Evolutionary conservation across 2,113 vertebrate genomes (phyloP).

Genomic region (Hippocampus barbouri): DNA sequence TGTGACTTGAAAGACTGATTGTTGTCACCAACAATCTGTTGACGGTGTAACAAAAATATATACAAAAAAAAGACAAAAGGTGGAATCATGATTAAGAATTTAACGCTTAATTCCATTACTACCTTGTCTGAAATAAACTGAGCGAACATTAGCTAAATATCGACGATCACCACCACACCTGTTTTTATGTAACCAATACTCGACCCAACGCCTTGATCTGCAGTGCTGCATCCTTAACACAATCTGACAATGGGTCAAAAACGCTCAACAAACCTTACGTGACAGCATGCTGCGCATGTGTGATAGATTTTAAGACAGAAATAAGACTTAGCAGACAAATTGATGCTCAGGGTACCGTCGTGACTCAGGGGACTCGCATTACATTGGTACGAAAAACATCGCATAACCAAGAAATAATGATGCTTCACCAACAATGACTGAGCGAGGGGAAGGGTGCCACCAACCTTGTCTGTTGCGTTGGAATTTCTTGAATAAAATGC

Average conservation of each 20-base stretch:
- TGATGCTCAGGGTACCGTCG: conserved; percentile 11
- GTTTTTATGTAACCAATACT: conserved; percentile 26
- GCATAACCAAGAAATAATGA: background rate
- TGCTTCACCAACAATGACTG: background rate
- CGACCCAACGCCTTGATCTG: conserved; percentile 20
- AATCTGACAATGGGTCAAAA: background rate
- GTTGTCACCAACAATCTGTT: background rate
- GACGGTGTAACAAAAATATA: background rate
- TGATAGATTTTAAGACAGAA: background rate
- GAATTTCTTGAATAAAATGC: conserved; percentile 73
- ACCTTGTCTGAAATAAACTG: background rate
- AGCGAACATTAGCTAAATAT: background rate
- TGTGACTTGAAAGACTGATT: background rate
- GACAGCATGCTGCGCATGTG: background rate
- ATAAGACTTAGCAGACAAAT: background rate
- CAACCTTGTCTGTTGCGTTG: conserved; percentile 71
- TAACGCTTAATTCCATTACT: too few species aligned
- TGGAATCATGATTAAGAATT: background rate
- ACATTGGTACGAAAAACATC: background rate
- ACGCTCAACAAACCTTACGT: background rate
- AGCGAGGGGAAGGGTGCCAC: rapidly evolving
- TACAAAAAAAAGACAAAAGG: too few species aligned
- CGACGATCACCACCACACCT: conserved; percentile 50
- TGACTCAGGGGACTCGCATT: conserved; percentile 15
- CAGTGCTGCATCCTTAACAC: conserved; percentile 26